phyloP scores from a whole-genome alignment of 1,140 invertebrate genomes.

The Sycobia sp. region DNA sequence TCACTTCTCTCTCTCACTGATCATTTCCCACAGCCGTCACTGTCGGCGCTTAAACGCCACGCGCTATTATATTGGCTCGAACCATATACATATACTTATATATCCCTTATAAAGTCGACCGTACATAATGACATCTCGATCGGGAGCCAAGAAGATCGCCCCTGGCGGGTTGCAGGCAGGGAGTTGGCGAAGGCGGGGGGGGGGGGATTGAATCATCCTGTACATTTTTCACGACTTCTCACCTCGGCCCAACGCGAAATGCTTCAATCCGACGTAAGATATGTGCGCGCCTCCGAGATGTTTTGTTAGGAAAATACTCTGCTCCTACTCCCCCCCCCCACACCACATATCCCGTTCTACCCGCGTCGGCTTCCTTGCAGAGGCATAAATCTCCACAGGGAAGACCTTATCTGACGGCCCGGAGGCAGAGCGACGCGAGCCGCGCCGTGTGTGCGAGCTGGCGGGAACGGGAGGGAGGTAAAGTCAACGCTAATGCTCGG shows the following conservation, averaged over 20 bases:
- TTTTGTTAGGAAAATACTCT: slow-evolving; percentile 29
- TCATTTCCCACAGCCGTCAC: too few species aligned
- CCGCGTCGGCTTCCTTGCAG: neutral
- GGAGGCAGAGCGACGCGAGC: neutral
- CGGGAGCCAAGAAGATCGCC: slow-evolving; percentile 3
- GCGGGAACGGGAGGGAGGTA: too few species aligned
- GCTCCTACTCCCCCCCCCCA: slow-evolving; percentile 1
- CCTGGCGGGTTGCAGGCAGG: too few species aligned
- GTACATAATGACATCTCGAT: slow-evolving; percentile 36
- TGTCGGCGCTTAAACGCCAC: too few species aligned
- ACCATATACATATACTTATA: too few species aligned
- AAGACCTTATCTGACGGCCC: slow-evolving; percentile 31
- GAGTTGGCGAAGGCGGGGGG: too few species aligned
- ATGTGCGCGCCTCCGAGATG: slow-evolving; percentile 30
- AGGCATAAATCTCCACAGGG: slow-evolving; percentile 24
- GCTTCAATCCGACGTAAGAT: slow-evolving; percentile 37
- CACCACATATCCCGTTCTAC: neutral
- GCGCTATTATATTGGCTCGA: too few species aligned
- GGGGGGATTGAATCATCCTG: too few species aligned
- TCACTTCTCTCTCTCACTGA: too few species aligned
- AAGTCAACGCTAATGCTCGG: slow-evolving; percentile 26
- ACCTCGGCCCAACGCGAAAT: slow-evolving; percentile 17
- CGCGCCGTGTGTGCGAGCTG: neutral
- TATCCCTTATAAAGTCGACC: too few species aligned
- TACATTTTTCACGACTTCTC: slow-evolving; percentile 39